Evolutionary conservation across 2,113 vertebrate species (phyloP).

Genomic region (Prinia subflava): DNA sequence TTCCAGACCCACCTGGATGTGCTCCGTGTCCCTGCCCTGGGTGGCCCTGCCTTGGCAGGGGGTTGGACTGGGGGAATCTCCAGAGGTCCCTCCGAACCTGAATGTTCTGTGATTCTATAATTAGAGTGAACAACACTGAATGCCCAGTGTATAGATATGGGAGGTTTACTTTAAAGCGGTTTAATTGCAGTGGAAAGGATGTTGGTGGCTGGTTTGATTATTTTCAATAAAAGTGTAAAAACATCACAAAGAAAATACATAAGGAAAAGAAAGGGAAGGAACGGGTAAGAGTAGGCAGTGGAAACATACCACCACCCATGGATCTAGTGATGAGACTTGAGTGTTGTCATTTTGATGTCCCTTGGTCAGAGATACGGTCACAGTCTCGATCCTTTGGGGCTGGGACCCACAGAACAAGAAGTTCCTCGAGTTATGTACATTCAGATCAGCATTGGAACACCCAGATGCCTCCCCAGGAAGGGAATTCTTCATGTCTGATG

Average conservation of each 20-base stretch:
- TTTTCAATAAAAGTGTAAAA: not conserved
- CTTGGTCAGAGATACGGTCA: not conserved
- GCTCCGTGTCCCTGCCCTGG: not conserved
- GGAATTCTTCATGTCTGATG: not conserved
- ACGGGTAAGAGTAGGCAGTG: accelerated
- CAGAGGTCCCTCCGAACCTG: not conserved
- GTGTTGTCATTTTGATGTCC: not conserved
- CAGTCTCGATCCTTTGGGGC: not conserved
- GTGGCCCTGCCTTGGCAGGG: not conserved
- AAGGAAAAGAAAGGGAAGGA: not conserved
- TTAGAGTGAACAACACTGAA: not conserved
- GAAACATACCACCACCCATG: not conserved
- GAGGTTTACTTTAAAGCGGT: not conserved
- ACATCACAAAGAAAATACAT: accelerated
- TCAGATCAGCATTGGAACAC: not conserved
- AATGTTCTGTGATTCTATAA: not conserved
- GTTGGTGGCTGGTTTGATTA: accelerated
- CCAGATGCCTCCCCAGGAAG: not conserved
- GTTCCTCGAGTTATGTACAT: accelerated
- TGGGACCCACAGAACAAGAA: not conserved
- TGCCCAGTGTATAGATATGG: too few relatives aligned
- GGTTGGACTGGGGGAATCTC: not conserved
- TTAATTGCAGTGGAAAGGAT: not conserved
- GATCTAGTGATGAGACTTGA: not conserved
- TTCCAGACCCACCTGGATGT: not conserved